Percentiles rank a stretch among this genome's conserved stretches.
phyloP scores from a whole-genome alignment of 2,888 invertebrate genomes.

The Clepsis dumicolana region DNA sequence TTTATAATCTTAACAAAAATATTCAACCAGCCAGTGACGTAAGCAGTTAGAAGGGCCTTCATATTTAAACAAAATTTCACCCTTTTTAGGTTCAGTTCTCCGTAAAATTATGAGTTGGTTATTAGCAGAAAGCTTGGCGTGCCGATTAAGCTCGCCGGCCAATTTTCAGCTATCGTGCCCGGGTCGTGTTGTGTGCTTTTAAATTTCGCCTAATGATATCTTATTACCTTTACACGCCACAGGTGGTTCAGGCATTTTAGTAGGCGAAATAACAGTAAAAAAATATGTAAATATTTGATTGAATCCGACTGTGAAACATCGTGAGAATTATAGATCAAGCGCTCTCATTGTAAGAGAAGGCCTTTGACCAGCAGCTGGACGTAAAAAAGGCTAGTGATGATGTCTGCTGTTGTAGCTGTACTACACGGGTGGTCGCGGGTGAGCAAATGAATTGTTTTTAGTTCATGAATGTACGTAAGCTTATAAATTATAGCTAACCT shows the following conservation, averaged over 20 bases:
- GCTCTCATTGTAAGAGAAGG: too few relatives aligned
- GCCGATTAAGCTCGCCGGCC: constrained; percentile 28
- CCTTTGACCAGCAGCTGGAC: too few relatives aligned
- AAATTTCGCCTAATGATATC: constrained; percentile 32
- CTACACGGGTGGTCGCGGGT: too few relatives aligned
- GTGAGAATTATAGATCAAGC: too few relatives aligned
- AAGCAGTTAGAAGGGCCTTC: background rate
- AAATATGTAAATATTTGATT: background rate
- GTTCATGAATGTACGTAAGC: too few relatives aligned
- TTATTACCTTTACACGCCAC: constrained; percentile 20
- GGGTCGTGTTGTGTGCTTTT: constrained; percentile 32
- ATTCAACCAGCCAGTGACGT: background rate
- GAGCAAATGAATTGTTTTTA: too few relatives aligned
- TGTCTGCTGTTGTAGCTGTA: too few relatives aligned
- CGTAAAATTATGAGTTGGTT: constrained; percentile 32
- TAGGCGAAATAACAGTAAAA: background rate
- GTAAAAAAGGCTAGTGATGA: too few relatives aligned
- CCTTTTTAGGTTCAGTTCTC: constrained; percentile 23
- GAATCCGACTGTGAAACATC: too few relatives aligned
- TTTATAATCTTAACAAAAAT: background rate
- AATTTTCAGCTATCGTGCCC: constrained; percentile 31
- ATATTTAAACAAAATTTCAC: constrained; percentile 9
- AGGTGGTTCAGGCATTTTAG: constrained; percentile 4
- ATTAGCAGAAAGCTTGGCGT: constrained; percentile 31
- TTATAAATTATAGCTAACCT: too few relatives aligned